Percentiles rank a stretch among this genome's conserved stretches.
Evolutionary conservation across 2,113 vertebrate genomes (phyloP).

Genomic region (Chascanopsetta lugubris): DNA sequence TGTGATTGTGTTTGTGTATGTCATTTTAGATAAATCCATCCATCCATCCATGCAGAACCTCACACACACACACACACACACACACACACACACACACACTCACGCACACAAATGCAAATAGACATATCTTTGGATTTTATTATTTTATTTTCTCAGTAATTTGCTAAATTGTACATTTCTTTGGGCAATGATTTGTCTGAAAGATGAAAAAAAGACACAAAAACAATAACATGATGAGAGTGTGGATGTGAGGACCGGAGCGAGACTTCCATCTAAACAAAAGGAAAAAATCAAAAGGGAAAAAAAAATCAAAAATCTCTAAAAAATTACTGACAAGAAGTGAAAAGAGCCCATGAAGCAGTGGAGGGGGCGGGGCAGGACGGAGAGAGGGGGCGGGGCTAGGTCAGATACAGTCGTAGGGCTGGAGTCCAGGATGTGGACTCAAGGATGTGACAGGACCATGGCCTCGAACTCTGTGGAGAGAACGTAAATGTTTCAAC

Average conservation of each 20-base stretch:
- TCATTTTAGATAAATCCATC: background rate
- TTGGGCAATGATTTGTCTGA: constrained; percentile 47
- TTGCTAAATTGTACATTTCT: constrained; percentile 63
- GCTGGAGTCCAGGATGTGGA: constrained; percentile 27
- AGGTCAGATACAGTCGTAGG: background rate
- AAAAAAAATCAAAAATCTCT: constrained; percentile 29
- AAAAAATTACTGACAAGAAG: constrained; percentile 21
- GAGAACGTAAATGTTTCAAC: constrained; percentile 10
- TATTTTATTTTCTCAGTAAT: constrained; percentile 76
- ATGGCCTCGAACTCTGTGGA: constrained; percentile 92
- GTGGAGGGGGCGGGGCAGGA: constrained; percentile 11
- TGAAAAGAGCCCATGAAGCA: constrained; percentile 55
- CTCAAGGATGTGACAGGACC: constrained; percentile 88
- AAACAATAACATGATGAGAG: constrained; percentile 27
- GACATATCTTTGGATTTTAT: constrained; percentile 62
- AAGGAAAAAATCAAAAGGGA: constrained; percentile 7
- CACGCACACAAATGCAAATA: background rate
- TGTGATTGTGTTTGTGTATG: constrained; percentile 8
- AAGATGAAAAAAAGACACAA: constrained; percentile 52
- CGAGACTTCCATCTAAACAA: constrained; percentile 35
- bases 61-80: too few species aligned
- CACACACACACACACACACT: too few species aligned
- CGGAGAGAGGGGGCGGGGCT: background rate
- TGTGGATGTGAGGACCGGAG: constrained; percentile 31
- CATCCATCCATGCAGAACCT: too few species aligned